Conservation (phyloP, 1,140 invertebrate genomes). For the Rhopalosiphum maidis region DNA sequence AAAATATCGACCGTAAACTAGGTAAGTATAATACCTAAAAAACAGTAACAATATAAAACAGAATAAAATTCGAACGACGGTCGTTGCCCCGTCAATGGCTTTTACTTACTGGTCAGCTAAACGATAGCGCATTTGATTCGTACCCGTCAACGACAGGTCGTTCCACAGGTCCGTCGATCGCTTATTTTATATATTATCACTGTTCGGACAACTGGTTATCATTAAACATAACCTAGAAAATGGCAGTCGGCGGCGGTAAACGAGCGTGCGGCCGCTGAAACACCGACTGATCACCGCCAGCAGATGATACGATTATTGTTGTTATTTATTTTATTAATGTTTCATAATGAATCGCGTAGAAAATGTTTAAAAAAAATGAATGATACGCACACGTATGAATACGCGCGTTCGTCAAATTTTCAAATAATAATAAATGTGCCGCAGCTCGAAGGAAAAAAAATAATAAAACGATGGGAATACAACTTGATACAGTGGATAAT, state of each 20-base stretch:
- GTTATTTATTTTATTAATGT: neutral
- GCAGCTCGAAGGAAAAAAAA: neutral
- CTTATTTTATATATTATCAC: slow-evolving; percentile 8
- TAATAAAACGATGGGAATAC: neutral
- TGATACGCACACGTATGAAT: neutral
- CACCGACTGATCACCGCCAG: neutral
- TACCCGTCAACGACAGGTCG: slow-evolving; percentile 1
- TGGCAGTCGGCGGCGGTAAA: slow-evolving; percentile 9
- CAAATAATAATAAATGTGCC: neutral
- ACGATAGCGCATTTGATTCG: slow-evolving; percentile 33
- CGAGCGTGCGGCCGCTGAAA: neutral
- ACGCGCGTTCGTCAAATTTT: neutral
- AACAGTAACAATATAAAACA: neutral
- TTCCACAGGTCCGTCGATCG: neutral
- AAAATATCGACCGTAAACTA: neutral
- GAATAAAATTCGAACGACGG: neutral
- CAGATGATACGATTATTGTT: neutral
- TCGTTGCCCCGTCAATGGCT: neutral
- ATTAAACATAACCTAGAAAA: slow-evolving; percentile 49
- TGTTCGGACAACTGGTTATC: slow-evolving; percentile 14
- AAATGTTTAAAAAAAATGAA: neutral
- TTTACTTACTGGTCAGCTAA: neutral
- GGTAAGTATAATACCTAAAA: neutral
- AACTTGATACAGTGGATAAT: neutral
- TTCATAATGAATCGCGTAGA: neutral